Evolutionary conservation across 2,113 vertebrate genomes (phyloP), one percentile per base, ranked within the genome.

Genomic region (Alouatta palliata): DNA sequence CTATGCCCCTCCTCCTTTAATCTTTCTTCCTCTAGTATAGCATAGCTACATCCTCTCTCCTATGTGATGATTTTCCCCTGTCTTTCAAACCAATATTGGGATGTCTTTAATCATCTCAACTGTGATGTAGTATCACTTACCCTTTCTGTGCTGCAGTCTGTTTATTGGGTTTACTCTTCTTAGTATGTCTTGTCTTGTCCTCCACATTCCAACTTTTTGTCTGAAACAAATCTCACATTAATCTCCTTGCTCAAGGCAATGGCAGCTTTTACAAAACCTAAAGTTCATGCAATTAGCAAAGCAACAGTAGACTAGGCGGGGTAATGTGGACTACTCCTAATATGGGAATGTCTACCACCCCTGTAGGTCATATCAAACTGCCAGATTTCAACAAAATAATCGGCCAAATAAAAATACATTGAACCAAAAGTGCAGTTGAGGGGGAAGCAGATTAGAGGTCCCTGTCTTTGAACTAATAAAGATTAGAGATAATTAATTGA

Each of bases 191-290:
- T 58, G 6, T 82, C 21, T 12, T 76, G 23, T 9, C 45, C 30
- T 40, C 30, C 54, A 66, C 23, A 6, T 54, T 16, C 3, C 35
- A 6, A 40, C 20, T 19, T 85, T 40, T 79, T 47, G 79, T 80
- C 37, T 71, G 14, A 86, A 79, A 82, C 3, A 90, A 3, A 45
- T 79, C 21, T 61, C 1, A 0, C 27, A 23, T 27, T 14, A 3
- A 32, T 40, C 45, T 80, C 75, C 30, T 90, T 54, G 16, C 68
- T 85, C 16, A 52, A 43, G 12, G 6, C 37, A 71, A 3, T 47
- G 9, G 1, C 37, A 93, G n/a, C 11, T 52, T 87, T 93, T 91
- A 86, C 3, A 52, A 91, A 96, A 40, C 8, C 37, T 81, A 35
- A 76, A 61, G 17, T 10, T 86, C 43, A 21, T 81, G 43, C 23